phyloP scores from a whole-genome alignment of 92 coral and sea anemone genomes.

The Porites divaricata region DNA sequence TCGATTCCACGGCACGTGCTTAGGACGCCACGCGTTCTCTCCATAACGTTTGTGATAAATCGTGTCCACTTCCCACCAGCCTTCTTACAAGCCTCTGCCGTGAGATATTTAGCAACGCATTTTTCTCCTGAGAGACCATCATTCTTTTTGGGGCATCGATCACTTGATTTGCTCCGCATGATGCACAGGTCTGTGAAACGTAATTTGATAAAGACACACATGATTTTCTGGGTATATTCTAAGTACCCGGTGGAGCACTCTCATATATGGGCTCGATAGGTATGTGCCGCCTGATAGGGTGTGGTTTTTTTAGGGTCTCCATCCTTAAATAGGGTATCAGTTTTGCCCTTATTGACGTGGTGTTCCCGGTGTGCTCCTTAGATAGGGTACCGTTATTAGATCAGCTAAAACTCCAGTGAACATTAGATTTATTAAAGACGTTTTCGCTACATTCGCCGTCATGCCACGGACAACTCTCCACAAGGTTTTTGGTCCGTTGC shows the following conservation, averaged over 20 bases:
- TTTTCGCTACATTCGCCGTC: background rate
- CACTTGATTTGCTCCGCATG: constrained; percentile 14
- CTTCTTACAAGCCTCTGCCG: background rate
- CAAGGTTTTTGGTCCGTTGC: background rate
- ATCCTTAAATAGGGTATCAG: too few relatives aligned
- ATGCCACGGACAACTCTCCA: background rate
- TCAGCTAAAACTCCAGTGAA: background rate
- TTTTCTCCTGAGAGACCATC: background rate
- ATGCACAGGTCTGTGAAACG: constrained; percentile 19
- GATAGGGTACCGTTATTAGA: too few relatives aligned
- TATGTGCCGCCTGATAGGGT: too few relatives aligned
- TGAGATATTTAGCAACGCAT: constrained; percentile 32
- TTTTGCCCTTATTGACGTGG: background rate
- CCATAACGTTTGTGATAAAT: constrained; percentile 29
- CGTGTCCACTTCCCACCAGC: constrained; percentile 31
- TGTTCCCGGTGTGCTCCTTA: background rate
- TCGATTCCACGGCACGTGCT: constrained; percentile 11
- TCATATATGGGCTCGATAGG: too few relatives aligned
- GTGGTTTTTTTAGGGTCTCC: background rate
- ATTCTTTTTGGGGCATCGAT: constrained; percentile 13
- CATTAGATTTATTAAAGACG: background rate
- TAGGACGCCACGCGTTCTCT: constrained; percentile 16
- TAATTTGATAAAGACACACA: too few relatives aligned
- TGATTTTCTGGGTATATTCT: too few relatives aligned
- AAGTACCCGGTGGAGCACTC: too few relatives aligned